Evolutionary conservation across 2,797 vertebrate genomes (phyloP).

Genomic region (Peromyscus eremicus): DNA sequence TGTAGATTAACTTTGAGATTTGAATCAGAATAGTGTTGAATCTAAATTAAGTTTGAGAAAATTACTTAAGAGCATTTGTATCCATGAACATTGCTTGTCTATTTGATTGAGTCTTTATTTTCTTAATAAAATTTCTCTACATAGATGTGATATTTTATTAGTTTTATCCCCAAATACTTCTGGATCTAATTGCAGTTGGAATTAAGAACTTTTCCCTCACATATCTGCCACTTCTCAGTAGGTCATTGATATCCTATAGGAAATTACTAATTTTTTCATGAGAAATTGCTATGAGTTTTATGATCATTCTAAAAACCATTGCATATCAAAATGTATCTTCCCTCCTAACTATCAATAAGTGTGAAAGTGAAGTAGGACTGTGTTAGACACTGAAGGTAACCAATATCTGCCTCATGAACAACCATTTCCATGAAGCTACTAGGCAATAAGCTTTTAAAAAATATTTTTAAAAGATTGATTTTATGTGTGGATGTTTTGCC

Average conservation of each 20-base stretch:
- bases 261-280: not conserved
- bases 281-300: not conserved
- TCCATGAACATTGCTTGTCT: not conserved
- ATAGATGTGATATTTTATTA: not conserved
- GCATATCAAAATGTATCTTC: not conserved
- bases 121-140: not conserved
- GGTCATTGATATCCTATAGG: not conserved
- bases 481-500: not conserved
- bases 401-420: not conserved
- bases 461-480: not conserved
- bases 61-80: not conserved
- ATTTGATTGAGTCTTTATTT: not conserved
- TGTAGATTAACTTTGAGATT: not conserved
- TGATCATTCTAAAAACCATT: not conserved
- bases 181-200: constrained; percentile 8
- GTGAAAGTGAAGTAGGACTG: not conserved
- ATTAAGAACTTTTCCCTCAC: not conserved
- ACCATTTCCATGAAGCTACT: not conserved
- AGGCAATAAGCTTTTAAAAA: not conserved
- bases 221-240: not conserved
- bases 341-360: not conserved
- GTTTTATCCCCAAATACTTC: not conserved
- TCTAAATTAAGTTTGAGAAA: not conserved
- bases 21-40: not conserved
- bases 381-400: not conserved